These are phyloP conservation scores for Drosophila equinoxialis DNA, from an alignment of 1,140 invertebrate genomes.

Conservation along the genomic window DNA sequence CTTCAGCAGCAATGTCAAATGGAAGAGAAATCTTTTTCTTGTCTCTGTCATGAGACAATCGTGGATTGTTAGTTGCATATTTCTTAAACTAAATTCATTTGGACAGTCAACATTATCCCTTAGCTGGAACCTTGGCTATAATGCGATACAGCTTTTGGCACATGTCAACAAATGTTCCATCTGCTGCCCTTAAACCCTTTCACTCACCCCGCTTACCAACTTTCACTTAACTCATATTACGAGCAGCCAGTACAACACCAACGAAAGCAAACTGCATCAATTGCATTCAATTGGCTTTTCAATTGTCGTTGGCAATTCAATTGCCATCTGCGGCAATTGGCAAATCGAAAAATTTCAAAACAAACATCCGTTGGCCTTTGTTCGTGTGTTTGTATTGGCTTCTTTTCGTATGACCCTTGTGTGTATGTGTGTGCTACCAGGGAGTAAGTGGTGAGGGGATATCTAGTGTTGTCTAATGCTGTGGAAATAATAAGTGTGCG, in stretches of 20 bases:
- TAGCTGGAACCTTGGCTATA: no score
- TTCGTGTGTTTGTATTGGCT: constrained; percentile 23
- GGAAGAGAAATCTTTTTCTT: no score
- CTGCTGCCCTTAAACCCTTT: no score
- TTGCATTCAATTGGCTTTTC: constrained; percentile 70
- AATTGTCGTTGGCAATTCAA: constrained; percentile 69
- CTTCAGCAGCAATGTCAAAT: no score
- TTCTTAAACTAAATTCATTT: no score
- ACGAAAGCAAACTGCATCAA: constrained; percentile 36
- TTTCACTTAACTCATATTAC: no score
- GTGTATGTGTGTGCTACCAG: constrained; percentile 44
- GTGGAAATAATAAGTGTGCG: constrained; percentile 62
- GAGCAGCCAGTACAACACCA: constrained; percentile 7
- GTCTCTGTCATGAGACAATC: no score
- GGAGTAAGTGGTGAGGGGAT: constrained; percentile 14
- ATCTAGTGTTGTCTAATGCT: constrained; percentile 59
- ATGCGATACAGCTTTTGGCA: no score
- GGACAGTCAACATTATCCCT: no score
- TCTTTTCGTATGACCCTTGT: constrained; percentile 18
- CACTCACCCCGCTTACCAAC: not conserved
- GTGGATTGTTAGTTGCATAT: no score
- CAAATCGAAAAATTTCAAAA: constrained; percentile 68
- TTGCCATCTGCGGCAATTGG: constrained; percentile 50
- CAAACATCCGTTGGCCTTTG: constrained; percentile 56
- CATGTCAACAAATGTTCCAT: no score